Base-by-base conservation (phyloP, 2,888 invertebrate species). In the Sinohyriopsis cumingii region DNA sequence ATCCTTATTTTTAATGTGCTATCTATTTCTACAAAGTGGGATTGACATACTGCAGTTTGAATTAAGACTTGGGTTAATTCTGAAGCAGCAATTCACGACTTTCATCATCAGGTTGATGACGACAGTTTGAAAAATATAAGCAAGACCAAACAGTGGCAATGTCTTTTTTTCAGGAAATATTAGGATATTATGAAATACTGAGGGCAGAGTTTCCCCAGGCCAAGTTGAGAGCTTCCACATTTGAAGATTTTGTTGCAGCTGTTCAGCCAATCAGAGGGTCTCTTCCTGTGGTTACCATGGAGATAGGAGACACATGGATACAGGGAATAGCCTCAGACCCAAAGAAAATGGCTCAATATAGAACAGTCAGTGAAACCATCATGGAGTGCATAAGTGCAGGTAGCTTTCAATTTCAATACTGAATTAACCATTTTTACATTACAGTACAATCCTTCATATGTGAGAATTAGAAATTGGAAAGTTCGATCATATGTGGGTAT, bases 251-350 rank as follows among this genome's bases (percentile, higher is more conserved):
- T 73, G 75, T 86, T 19, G 66, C 76, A 62, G 75, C 77, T 25
- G 77, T 86, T 45, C 71, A 79, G 63, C 76, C 79, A 64, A 76
- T 83, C 28, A 74, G 73, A 57, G 28, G 71, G 53, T 61, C 65
- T 20, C 69, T 84, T 54, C 86, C 86, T 6, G 76, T 82, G 25
- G 73, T 82, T 6, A 75, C 75, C 19, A 73, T 79, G 64, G 86
- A 87, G 69, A 78, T 88, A 25, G 88, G 88, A 7, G 88, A 88
- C 75, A 87, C 87, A 0, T 88, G 88, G 88, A 87, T 88, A 24
- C 83, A 82, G 71, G 88, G 88, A 45, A 81, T 85, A 55, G 80
- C 85, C 1, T 85, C 86, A 3, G 88, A 88, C 71, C 88, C 88
- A 5, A 73, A 76, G 66, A 88, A 88, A 74, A 79, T 80, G 69